A percentile compares a stretch with the other conserved stretches of the same genome.
Evolutionary conservation across 2,797 vertebrate genomes (phyloP).

Genomic region (Acridotheres tristis): DNA sequence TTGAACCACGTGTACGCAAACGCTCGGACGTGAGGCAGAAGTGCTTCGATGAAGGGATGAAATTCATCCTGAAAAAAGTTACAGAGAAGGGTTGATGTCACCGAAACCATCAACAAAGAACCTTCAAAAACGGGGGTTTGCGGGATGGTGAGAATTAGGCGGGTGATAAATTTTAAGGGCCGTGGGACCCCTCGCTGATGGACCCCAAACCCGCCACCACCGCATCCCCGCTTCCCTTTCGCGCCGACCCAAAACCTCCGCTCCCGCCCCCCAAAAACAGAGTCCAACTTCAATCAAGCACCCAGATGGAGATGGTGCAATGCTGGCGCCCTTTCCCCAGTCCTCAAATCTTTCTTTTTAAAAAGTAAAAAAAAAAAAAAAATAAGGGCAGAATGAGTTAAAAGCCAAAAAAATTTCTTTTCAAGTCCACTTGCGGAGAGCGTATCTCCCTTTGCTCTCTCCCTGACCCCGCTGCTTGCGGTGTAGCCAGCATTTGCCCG

Average conservation of each 20-base stretch:
- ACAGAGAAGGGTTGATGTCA: constrained; percentile 34
- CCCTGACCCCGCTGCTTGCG: constrained; percentile 72
- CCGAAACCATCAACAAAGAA: neutral
- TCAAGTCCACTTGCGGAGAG: constrained; percentile 54
- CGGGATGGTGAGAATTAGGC: neutral
- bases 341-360: neutral
- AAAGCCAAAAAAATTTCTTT: neutral
- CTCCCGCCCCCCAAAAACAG: neutral
- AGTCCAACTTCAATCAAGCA: neutral
- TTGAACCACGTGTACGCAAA: constrained; percentile 99
- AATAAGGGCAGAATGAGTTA: neutral
- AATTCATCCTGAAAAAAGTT: constrained; percentile 88
- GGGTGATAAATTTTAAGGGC: neutral
- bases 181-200: neutral
- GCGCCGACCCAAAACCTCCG: neutral
- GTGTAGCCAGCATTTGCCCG: constrained; percentile 69
- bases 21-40: constrained; percentile 97
- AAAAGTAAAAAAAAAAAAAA: neutral
- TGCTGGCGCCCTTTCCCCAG: neutral
- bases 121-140: neutral
- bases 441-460: constrained; percentile 72
- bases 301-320: neutral
- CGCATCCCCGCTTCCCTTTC: neutral
- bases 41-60: constrained; percentile 99
- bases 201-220: fast-evolving